These are phyloP conservation scores for Drosophila bifasciata DNA, from an alignment of 1,140 invertebrate genomes.

Conservation along the genomic window DNA sequence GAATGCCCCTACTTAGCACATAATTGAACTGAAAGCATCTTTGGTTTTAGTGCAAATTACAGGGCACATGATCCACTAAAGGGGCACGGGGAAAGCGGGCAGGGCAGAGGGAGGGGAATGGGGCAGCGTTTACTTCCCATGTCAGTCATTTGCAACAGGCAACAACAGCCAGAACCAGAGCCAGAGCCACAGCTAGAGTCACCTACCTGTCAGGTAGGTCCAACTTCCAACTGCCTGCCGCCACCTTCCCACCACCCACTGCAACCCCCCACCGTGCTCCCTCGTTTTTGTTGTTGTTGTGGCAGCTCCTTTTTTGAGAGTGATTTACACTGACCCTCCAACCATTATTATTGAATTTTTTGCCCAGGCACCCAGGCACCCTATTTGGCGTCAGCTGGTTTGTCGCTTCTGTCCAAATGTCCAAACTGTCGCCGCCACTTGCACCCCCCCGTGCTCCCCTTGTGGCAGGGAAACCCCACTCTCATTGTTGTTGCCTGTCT, in stretches of 20 bases:
- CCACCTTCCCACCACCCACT: background rate
- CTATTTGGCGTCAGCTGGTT: constrained; percentile 65
- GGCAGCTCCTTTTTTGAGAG: constrained; percentile 20
- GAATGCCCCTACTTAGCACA: constrained; percentile 74
- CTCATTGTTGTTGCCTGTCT: constrained; percentile 62
- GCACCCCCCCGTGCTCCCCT: constrained; percentile 12
- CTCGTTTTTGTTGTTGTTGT: no score
- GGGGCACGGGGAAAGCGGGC: background rate
- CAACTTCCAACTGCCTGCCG: background rate
- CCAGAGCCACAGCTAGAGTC: constrained; percentile 22
- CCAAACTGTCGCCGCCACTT: constrained; percentile 75
- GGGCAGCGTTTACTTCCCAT: constrained; percentile 64
- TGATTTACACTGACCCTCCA: constrained; percentile 67
- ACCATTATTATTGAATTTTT: constrained; percentile 75
- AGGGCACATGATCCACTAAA: constrained; percentile 31
- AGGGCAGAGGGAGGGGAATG: background rate
- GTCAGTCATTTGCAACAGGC: constrained; percentile 75
- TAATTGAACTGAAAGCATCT: constrained; percentile 70
- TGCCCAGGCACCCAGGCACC: background rate
- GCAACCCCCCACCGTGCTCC: no score
- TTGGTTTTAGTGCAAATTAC: constrained; percentile 56
- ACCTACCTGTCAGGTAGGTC: constrained; percentile 12
- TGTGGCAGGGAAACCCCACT: no score
- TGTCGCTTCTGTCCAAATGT: constrained; percentile 69
- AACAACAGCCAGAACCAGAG: constrained; percentile 19